Percentiles rank a stretch among this genome's conserved stretches.
phyloP scores from a whole-genome alignment of 1,140 invertebrate genomes.

The Drosophila repletoides region DNA sequence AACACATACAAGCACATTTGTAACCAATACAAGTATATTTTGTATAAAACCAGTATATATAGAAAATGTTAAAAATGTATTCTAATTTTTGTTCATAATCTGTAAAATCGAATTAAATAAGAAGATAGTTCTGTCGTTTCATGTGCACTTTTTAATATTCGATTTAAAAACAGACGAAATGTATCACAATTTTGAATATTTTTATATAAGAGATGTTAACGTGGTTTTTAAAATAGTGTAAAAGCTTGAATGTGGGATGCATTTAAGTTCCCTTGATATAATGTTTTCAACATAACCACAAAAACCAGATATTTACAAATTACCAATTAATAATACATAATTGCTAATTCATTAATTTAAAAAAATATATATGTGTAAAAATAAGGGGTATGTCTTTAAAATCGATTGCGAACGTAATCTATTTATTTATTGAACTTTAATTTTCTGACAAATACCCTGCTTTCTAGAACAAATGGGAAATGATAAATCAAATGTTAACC shows the following conservation, averaged over 20 bases:
- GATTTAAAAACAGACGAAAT: slow-evolving; percentile 65
- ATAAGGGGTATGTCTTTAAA: not conserved
- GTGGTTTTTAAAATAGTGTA: slow-evolving; percentile 17
- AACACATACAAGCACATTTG: no score
- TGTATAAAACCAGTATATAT: slow-evolving; percentile 47
- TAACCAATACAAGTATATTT: no score
- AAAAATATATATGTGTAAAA: no score
- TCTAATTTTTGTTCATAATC: slow-evolving; percentile 10
- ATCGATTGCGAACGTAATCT: not conserved
- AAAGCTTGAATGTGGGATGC: slow-evolving; percentile 3
- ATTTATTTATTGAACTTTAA: slow-evolving; percentile 11
- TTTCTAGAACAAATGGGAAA: not conserved
- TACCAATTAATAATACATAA: slow-evolving; percentile 48
- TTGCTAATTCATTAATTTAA: no score
- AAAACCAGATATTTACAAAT: slow-evolving; percentile 75
- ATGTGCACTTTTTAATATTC: slow-evolving; percentile 41
- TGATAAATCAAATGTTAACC: not conserved
- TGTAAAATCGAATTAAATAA: slow-evolving; percentile 28
- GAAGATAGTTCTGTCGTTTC: slow-evolving; percentile 14
- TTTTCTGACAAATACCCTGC: slow-evolving; percentile 5
- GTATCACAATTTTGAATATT: slow-evolving; percentile 78
- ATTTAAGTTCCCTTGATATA: slow-evolving; percentile 46
- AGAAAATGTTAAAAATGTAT: slow-evolving; percentile 71
- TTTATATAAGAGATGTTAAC: slow-evolving; percentile 19
- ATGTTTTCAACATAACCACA: slow-evolving; percentile 36